phyloP scores from a whole-genome alignment of 1,140 invertebrate species.

The Sminthurinus signatus region DNA sequence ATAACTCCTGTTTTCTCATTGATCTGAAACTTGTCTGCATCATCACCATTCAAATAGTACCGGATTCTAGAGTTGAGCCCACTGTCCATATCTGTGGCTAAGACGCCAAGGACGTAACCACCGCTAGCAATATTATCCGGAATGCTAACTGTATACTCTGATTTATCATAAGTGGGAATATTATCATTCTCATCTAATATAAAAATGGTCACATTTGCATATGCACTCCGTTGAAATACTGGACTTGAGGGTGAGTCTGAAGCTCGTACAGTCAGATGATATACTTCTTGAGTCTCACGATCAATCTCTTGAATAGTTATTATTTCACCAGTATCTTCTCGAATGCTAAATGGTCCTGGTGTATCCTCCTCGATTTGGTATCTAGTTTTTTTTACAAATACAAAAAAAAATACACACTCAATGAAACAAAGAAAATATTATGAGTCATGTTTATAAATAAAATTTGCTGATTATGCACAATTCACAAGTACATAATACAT shows the following conservation, averaged over 20 bases:
- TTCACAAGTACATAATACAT: too few species aligned
- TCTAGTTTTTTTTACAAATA: neutral
- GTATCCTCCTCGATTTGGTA: conserved; percentile 43
- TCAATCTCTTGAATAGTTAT: conserved; percentile 64
- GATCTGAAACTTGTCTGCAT: conserved; percentile 67
- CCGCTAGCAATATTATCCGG: conserved; percentile 64
- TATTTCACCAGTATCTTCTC: conserved; percentile 67
- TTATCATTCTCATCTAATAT: conserved; percentile 84
- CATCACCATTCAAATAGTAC: conserved; percentile 69
- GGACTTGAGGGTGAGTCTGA: conserved; percentile 81
- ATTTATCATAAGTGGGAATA: conserved; percentile 65
- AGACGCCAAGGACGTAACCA: conserved; percentile 79
- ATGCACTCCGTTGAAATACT: conserved; percentile 67
- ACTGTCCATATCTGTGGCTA: conserved; percentile 70
- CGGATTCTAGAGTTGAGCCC: conserved; percentile 69
- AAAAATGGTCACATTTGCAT: conserved; percentile 69
- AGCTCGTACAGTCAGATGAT: conserved; percentile 74
- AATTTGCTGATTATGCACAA: too few species aligned
- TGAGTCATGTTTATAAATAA: too few species aligned
- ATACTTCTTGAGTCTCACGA: conserved; percentile 66
- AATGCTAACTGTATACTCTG: conserved; percentile 66
- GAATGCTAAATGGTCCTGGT: conserved; percentile 58
- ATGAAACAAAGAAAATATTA: too few species aligned
- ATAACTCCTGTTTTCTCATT: conserved; percentile 74
- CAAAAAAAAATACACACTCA: too few species aligned